phyloP scores from a whole-genome alignment of 2,797 vertebrate species.

The Glossophaga mutica region DNA sequence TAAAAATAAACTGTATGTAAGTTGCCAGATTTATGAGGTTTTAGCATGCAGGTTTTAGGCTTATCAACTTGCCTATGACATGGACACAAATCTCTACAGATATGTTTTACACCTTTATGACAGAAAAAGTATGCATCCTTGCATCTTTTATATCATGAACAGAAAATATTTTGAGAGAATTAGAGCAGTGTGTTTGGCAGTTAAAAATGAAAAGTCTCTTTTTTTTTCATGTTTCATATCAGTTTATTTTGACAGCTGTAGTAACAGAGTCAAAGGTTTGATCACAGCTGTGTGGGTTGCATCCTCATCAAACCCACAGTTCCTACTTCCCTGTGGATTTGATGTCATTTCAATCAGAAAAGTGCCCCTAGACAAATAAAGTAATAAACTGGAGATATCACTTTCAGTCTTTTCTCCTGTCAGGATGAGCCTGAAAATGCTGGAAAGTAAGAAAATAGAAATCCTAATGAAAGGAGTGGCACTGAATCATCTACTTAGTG shows the following conservation, averaged over 20 bases:
- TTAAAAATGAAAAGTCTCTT: conserved; percentile 67
- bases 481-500: not conserved
- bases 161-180: conserved; percentile 62
- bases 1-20: conserved; percentile 19
- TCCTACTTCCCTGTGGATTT: conserved; percentile 77
- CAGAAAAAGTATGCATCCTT: not conserved
- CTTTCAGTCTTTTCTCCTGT: conserved; percentile 69
- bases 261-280: conserved; percentile 75
- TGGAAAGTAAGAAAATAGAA: conserved; percentile 61
- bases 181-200: conserved; percentile 51
- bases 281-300: conserved; percentile 71
- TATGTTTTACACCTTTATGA: not conserved
- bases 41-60: not conserved
- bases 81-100: not conserved
- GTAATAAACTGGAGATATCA: conserved; percentile 74
- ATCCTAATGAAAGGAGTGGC: conserved; percentile 51
- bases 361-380: conserved; percentile 78
- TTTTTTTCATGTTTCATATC: conserved; percentile 56
- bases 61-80: conserved; percentile 19
- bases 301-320: conserved; percentile 76
- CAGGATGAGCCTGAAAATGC: conserved; percentile 56
- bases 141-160: conserved; percentile 21
- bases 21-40: not conserved
- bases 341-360: conserved; percentile 81
- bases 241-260: conserved; percentile 78